Conservation (phyloP, 2,113 vertebrate species). For the Rutilus rutilus region DNA sequence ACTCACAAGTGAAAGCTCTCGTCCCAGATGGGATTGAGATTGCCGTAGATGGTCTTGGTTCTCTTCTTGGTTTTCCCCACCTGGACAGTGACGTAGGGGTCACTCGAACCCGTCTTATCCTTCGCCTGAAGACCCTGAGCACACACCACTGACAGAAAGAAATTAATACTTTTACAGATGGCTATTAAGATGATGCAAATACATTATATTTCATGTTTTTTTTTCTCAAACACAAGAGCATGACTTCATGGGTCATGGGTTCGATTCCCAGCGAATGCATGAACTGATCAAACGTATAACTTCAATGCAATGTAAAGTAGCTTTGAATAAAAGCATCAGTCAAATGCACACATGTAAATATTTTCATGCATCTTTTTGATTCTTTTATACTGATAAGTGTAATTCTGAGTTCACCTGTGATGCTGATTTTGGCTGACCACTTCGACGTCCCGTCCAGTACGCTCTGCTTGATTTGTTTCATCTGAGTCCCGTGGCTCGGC, state of each 20-base stretch:
- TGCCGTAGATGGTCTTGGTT: constrained; percentile 98
- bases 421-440: constrained; percentile 98
- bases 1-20: constrained; percentile 98
- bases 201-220: too few relatives aligned
- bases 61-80: constrained; percentile 98
- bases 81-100: constrained; percentile 96
- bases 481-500: constrained; percentile 85
- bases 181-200: too few relatives aligned
- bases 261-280: too few relatives aligned
- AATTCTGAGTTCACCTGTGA: constrained; percentile 80
- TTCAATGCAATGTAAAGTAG: too few relatives aligned
- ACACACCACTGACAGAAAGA: constrained; percentile 82
- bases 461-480: constrained; percentile 98
- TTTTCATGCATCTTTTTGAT: too few relatives aligned
- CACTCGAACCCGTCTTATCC: constrained; percentile 97
- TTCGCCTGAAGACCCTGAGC: constrained; percentile 97
- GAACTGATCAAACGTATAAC: too few relatives aligned
- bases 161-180: background rate
- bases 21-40: constrained; percentile 97
- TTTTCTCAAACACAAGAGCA: too few relatives aligned
- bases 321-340: too few relatives aligned
- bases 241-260: too few relatives aligned
- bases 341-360: too few relatives aligned
- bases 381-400: background rate
- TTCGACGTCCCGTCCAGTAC: constrained; percentile 97